Base-by-base conservation (phyloP, 2,888 invertebrate species). In the Drosophila neoperkinsi region DNA sequence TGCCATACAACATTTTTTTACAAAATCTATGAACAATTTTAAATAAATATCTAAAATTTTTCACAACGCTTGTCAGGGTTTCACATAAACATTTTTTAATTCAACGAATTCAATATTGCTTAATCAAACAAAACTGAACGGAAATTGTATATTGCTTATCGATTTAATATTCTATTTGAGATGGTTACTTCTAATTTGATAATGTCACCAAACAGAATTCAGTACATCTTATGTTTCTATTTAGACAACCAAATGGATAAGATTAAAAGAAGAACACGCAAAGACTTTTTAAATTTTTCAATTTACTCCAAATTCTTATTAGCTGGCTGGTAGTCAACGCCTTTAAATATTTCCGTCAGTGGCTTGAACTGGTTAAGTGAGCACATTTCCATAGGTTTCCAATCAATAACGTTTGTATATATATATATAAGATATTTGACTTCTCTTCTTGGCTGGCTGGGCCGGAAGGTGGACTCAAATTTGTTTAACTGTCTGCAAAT, bases 401-500 rank as follows among this genome's bases (percentile, higher is more conserved):
- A 71, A 71, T 71, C 71, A 71, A 59, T 71, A 60, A 71, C 60
- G 41, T 16, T 11, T 13, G 6, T 21, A 13, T 46, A 46, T n/a
- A n/a, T 41, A 41, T 43, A 13, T 46, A 21, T 59, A 49, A 60
- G 16, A 10, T 50, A 43, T 68, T 61, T 41, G n/a, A 6, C n/a
- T 6, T 46, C 9, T 38, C 34, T 59, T 50, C 21, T 30, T 64
- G 18, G 11, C 34, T 36, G 28, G n/a, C 58, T 64, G 62, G 56
- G 59, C 62, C 67, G 58, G 72, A 57, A 77, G 64, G 55, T 64
- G 43, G 51, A 10, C 38, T 60, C 60, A 52, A 38, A 46, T 72
- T 74, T 68, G 78, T 74, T 77, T 10, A 67, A 53, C 63, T 66
- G 67, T 38, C 56, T 16, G 38, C 51, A 61, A 62, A 68, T 61